Percentiles rank a stretch among this genome's conserved stretches.
These are phyloP conservation scores for Diplodus sargus DNA, from an alignment of 2,797 vertebrate species.

Conservation along the genomic window DNA sequence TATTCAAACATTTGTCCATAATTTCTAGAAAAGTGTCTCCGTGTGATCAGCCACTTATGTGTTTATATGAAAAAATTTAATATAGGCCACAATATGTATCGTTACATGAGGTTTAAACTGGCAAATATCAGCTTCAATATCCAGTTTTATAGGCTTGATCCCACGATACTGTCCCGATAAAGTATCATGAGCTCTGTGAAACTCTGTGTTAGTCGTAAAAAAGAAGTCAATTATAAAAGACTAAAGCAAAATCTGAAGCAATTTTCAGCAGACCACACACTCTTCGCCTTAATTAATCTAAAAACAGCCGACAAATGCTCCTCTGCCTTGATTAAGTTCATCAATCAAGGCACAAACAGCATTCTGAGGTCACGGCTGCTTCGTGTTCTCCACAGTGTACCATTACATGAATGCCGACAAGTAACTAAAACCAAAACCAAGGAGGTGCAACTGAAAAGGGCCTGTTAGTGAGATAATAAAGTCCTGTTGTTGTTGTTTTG, in stretches of 20 bases:
- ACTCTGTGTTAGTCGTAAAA: background rate
- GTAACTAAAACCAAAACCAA: conserved; percentile 41
- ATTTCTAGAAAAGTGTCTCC: too few relatives aligned
- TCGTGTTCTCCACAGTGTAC: conserved; percentile 50
- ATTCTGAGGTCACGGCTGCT: conserved; percentile 17
- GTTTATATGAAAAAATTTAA: background rate
- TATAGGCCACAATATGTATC: background rate
- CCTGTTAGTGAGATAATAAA: conserved; percentile 72
- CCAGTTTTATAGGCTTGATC: background rate
- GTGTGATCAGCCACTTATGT: too few relatives aligned
- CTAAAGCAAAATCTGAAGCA: conserved; percentile 18
- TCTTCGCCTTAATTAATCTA: background rate
- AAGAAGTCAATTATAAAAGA: background rate
- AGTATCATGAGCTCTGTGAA: background rate
- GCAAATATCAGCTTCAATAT: background rate
- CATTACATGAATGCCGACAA: conserved; percentile 57
- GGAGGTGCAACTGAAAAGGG: conserved; percentile 59
- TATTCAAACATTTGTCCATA: too few relatives aligned
- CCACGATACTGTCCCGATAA: too few relatives aligned
- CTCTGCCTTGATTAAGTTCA: conserved; percentile 1
- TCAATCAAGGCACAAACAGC: conserved; percentile 34
- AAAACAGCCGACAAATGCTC: conserved; percentile 35
- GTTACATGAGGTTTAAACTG: background rate
- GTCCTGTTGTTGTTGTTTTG: conserved; percentile 34
- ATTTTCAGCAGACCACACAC: conserved; percentile 50